Evolutionary conservation across 2,797 vertebrate genomes (phyloP), one percentile per base, ranked within the genome.

Genomic region (Serranus cabrilla): DNA sequence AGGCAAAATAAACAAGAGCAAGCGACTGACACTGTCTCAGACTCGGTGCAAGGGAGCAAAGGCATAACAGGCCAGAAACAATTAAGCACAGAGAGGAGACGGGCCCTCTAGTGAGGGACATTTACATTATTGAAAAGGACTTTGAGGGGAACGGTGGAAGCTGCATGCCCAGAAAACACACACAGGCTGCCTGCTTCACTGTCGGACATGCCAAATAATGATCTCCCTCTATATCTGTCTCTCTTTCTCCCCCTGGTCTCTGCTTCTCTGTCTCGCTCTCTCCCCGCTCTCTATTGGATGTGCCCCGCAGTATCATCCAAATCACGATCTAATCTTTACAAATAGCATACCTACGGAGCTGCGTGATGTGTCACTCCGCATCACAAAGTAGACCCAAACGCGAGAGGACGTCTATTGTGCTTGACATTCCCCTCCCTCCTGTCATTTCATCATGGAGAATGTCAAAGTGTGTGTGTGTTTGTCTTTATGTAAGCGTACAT

Each of bases 101-200:
- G 4, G 63, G 69, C 79, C 71, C 51, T 69, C 80, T 3, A 77
- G 87, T 90, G 89, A 93, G 80, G 82, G 87, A 86, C 86, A 88
- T 89, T 83, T 90, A 84, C 87, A 85, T 92, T 85, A 91, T 91
- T 87, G 85, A 90, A 84, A 90, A 80, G 63, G 88, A 90, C 89
- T 90, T 87, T 89, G 75, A 87, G 58, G 66, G 76, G 68, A 81
- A 54, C 2, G 2, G n/a, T 60, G 69, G 79, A 73, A 62, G 85
- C 74, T 72, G 70, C 69, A 85, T 82, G 87, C 81, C 83, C 89
- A 84, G 76, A 84, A 84, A 87, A 66, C 79, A 81, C 56, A 73
- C 70, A 78, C 66, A 74, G 27, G 39, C 79, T 64, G 80, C 63
- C 77, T 75, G 65, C 64, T 57, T 80, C 68, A 65, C 84, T 81